Base-by-base conservation (phyloP, 2,888 invertebrate genomes). In the Antheraea yamamai region DNA sequence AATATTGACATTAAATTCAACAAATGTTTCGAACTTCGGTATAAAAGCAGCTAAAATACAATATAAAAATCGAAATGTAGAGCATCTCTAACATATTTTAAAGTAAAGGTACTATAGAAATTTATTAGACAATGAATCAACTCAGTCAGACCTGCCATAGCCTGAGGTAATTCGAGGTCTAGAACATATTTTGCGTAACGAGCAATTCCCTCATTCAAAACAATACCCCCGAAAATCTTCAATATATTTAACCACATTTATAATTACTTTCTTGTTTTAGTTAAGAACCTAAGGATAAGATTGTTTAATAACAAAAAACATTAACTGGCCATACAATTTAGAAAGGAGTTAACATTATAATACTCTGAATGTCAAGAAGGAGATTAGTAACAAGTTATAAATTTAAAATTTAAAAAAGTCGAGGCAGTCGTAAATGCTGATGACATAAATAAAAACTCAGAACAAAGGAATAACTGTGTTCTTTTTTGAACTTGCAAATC, bases 191-290 rank as follows among this genome's bases (percentile, higher is more conserved):
- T 74, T 61, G 55, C n/a, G 73, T 64, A 64, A 73, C 70, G 71
- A 74, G 55, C 66, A 75, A 74, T 61, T 77, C 73, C 74, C 74
- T 58, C 75, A 35, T 74, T 73, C 61, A 73, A 74, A 70, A 74
- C 73, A 75, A 75, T 64, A 61, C 75, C 35, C 35, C 12, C 16
- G 30, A 30, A 66, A 66, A 66, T 16, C 14, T 30, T 58, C 12
- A 61, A 23, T 23, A 61, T n/a, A 20, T n/a, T n/a, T 58, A 10
- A 8, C n/a, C 7, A 58, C 1, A 6, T 58, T 58, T 58, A 58
- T 58, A 20, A 18, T 20, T 55, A 20, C 20, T 55, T 0, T 55
- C 20, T 18, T 55, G 55, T 55, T 55, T 18, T 55, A 20, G 55
- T 55, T 55, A 55, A 55, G 18, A 20, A 55, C 18, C 12, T 18